Base-by-base conservation (phyloP, 2,888 invertebrate species). In the Thyatira batis region DNA sequence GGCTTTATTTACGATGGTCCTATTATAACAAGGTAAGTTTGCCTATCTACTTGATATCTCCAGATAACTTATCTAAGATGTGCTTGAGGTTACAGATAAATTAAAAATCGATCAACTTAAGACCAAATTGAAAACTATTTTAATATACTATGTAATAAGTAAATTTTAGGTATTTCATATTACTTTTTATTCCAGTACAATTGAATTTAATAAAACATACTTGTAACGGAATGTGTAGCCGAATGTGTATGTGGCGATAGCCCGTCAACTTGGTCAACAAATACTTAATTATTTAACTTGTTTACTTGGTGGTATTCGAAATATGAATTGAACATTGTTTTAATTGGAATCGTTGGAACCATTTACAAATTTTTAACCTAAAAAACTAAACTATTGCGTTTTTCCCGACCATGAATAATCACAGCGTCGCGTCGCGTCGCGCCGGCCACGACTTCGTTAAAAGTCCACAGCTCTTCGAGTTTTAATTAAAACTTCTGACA, bases 21-120 rank as follows among this genome's bases (percentile, higher is more conserved):
- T 72, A 81, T 82, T 83, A 83, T 67, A 72, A 69, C 67, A 61
- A 76, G 73, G 76, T 72, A 76, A 78, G 71, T 77, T 76, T 74
- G 68, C 71, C 69, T 77, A 68, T 67, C 65, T 67, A 68, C 67
- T 65, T 60, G 63, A 64, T 67, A 63, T 67, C 62, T 57, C 53
- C 54, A 45, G 51, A 58, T 63, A 67, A 73, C 62, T 67, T 69
- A 58, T 61, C 53, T 51, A 54, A 63, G 59, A 59, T 56, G 53
- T 52, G 52, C 53, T 49, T 45, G 53, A 50, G 46, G 43, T 53
- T 52, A 43, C 46, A 17, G 9, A 11, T 44, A 27, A 27, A 20
- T 27, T 28, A 27, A 27, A 27, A 48, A 20, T 10, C 48, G 17
- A 25, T 25, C 17, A 13, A 46, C 13, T n/a, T 46, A 4, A 2